Percentiles rank a stretch among this genome's conserved stretches.
Evolutionary conservation across 2,113 vertebrate species (phyloP).

Genomic region (Candoia aspera): DNA sequence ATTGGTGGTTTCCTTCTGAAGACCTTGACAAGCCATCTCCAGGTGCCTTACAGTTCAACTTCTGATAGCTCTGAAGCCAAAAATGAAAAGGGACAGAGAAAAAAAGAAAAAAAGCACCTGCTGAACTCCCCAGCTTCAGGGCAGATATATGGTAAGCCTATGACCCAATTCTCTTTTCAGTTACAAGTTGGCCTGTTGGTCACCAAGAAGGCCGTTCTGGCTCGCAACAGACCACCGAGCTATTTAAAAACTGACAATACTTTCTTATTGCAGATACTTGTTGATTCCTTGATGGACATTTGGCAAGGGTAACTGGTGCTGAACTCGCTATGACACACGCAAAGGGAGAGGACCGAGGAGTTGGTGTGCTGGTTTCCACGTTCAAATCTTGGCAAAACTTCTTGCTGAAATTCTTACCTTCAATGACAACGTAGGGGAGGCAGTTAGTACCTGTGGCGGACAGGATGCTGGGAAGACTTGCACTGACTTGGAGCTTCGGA

Average conservation of each 20-base stretch:
- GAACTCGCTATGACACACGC: too few relatives aligned
- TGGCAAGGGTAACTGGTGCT: not conserved
- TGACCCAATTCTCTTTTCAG: not conserved
- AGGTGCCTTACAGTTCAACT: too few relatives aligned
- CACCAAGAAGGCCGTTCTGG: not conserved
- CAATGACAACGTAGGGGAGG: constrained; percentile 82
- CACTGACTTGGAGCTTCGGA: constrained; percentile 76
- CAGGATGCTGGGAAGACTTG: constrained; percentile 72
- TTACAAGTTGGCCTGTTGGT: too few relatives aligned
- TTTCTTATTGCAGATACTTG: not conserved
- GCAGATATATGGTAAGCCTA: not conserved
- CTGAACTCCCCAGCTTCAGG: not conserved
- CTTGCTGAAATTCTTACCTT: constrained; percentile 74
- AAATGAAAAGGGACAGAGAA: not conserved
- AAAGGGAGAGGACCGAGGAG: not conserved
- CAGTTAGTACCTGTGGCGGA: constrained; percentile 76
- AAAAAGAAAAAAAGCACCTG: too few relatives aligned
- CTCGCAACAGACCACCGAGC: too few relatives aligned
- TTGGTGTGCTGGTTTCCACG: too few relatives aligned
- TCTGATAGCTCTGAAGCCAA: not conserved
- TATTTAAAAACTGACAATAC: not conserved
- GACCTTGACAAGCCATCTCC: too few relatives aligned
- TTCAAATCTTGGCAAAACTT: not conserved
- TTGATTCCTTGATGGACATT: not conserved
- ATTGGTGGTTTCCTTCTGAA: not conserved